A percentile compares a stretch with the other conserved stretches of the same genome.
Conservation (phyloP, 2,797 vertebrate genomes). For the Enoplosus armatus region DNA sequence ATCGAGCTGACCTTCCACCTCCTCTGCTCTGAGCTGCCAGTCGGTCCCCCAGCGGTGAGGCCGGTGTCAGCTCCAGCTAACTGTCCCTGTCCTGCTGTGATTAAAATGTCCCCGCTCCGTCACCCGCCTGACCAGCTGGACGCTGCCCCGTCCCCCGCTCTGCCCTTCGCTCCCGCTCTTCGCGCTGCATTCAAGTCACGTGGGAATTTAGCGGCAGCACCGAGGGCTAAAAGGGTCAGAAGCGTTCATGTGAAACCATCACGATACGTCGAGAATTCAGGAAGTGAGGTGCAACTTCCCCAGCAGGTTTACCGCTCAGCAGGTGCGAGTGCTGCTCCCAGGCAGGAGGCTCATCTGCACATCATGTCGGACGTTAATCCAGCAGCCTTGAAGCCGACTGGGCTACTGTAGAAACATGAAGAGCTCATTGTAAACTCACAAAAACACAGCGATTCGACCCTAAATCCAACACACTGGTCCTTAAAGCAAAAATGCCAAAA, state of each 20-base stretch:
- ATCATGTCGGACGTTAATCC: not conserved
- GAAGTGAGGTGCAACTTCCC: constrained; percentile 36
- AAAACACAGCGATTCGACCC: no score
- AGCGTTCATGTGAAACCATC: not conserved
- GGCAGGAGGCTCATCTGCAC: not conserved
- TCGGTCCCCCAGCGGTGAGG: constrained; percentile 27
- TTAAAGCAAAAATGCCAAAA: no score
- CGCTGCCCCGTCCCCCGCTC: not conserved
- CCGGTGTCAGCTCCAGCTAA: constrained; percentile 13
- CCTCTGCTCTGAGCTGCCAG: constrained; percentile 13
- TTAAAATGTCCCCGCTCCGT: constrained; percentile 58
- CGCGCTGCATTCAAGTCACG: constrained; percentile 37
- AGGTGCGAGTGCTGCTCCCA: not conserved
- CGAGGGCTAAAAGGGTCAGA: not conserved
- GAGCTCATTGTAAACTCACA: no score
- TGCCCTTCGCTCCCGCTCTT: constrained; percentile 22
- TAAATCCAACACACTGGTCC: no score
- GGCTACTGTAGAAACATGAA: no score
- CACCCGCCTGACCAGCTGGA: constrained; percentile 23
- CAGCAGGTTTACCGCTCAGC: not conserved
- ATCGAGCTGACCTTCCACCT: constrained; percentile 45
- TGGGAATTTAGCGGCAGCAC: constrained; percentile 21
- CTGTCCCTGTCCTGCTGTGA: constrained; percentile 50
- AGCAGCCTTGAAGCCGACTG: not conserved
- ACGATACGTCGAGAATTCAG: not conserved